phyloP scores from a whole-genome alignment of 2,797 vertebrate genomes.

The Argentina silus region DNA sequence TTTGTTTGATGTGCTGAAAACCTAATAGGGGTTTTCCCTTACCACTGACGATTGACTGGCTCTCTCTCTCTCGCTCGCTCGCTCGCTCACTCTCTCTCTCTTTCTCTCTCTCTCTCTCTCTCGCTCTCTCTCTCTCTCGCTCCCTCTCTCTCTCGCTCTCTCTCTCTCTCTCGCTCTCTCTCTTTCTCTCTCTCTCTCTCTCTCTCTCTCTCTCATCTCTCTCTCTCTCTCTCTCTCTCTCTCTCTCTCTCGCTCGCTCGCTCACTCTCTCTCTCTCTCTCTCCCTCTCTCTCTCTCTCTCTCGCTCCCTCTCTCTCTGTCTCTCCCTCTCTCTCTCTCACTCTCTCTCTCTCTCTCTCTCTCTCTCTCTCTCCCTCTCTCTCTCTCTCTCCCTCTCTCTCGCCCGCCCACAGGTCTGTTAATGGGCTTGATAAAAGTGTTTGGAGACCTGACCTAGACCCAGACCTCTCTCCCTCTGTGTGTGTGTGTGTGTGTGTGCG shows the following conservation, averaged over 20 bases:
- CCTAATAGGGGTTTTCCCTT: background rate
- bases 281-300: background rate
- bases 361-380: conserved; percentile 1
- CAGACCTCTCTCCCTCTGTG: background rate
- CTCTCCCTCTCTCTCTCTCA: background rate
- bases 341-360: conserved; percentile 7
- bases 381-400: background rate
- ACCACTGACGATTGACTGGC: background rate
- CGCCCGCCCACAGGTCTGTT: background rate
- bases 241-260: background rate
- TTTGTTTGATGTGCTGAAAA: background rate
- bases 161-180: background rate
- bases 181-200: background rate
- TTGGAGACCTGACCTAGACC: background rate
- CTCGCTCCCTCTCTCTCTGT: background rate
- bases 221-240: conserved; percentile 2
- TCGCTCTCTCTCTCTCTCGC: conserved; percentile 4
- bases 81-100: background rate
- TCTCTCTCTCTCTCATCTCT: conserved; percentile 1
- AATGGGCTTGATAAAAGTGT: no score
- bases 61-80: no score
- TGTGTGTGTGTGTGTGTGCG: no score
- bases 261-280: background rate
- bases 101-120: background rate
- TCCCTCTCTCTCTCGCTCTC: conserved; percentile 2